These are phyloP conservation scores for Furcifer pardalis DNA, from an alignment of 2,797 vertebrate genomes.

Conservation along the genomic window DNA sequence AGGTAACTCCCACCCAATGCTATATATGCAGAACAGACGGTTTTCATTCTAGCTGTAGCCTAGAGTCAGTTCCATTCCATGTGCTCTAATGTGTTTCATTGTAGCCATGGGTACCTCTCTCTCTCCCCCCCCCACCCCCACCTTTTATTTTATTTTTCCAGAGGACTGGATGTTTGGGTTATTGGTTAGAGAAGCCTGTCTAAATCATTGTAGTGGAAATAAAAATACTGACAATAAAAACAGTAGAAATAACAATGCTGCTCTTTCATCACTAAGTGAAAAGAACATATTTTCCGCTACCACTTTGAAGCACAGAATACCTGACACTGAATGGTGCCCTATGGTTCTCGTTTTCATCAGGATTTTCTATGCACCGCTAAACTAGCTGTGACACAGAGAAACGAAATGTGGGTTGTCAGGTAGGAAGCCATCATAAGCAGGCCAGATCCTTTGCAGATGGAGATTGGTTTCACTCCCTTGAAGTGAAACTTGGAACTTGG, in stretches of 20 bases:
- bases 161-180: conserved; percentile 51
- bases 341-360: conserved; percentile 34
- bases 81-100: conserved; percentile 49
- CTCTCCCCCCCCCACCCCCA: neutral
- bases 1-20: conserved; percentile 26
- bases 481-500: neutral
- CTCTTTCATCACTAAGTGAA: conserved; percentile 63
- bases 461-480: neutral
- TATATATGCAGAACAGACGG: conserved; percentile 24
- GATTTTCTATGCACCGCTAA: conserved; percentile 22
- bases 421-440: conserved; percentile 3
- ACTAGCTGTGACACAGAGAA: neutral
- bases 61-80: conserved; percentile 48
- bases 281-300: conserved; percentile 65
- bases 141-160: neutral
- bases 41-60: conserved; percentile 43
- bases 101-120: conserved; percentile 11
- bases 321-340: conserved; percentile 48
- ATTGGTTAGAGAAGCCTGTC: conserved; percentile 59
- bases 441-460: neutral
- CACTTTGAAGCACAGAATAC: conserved; percentile 58
- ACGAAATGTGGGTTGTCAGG: conserved; percentile 14
- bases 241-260: conserved; percentile 65
- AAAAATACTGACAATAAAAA: conserved; percentile 64
- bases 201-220: conserved; percentile 62